Evolutionary conservation across 2,797 vertebrate genomes (phyloP).

Genomic region (Loriculus beryllinus): DNA sequence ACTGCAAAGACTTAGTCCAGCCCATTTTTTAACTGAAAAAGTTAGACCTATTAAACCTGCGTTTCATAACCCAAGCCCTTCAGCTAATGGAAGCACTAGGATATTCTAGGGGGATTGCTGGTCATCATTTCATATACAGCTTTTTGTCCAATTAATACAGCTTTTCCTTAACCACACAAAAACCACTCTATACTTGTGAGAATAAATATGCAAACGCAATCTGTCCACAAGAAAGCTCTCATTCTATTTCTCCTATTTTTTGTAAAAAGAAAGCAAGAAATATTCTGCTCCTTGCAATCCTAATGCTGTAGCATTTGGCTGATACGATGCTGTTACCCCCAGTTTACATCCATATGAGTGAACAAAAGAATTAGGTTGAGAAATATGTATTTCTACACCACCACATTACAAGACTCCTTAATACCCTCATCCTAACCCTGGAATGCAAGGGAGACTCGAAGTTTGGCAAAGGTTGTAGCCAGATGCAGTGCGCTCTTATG

Average conservation of each 20-base stretch:
- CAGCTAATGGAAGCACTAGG: neutral
- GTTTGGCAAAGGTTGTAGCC: neutral
- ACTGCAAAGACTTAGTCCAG: neutral
- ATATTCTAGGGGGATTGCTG: neutral
- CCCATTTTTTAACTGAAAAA: neutral
- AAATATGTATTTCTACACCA: neutral
- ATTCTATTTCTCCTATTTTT: neutral
- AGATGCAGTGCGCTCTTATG: neutral
- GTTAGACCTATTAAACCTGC: neutral
- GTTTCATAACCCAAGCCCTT: neutral
- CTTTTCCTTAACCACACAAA: neutral
- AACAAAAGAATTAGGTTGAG: neutral
- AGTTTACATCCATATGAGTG: neutral
- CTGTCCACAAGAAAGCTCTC: neutral
- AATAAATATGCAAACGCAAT: neutral
- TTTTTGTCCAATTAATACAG: neutral
- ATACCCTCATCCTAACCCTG: conserved; percentile 1
- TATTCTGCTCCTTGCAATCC: neutral
- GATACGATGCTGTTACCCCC: neutral
- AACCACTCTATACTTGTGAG: neutral
- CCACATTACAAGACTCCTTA: neutral
- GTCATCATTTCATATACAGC: neutral
- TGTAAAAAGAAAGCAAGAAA: neutral
- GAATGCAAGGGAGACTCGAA: neutral
- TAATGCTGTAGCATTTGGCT: neutral